Evolutionary conservation across 2,113 vertebrate genomes (phyloP).

Genomic region (Xyrauchen texanus): DNA sequence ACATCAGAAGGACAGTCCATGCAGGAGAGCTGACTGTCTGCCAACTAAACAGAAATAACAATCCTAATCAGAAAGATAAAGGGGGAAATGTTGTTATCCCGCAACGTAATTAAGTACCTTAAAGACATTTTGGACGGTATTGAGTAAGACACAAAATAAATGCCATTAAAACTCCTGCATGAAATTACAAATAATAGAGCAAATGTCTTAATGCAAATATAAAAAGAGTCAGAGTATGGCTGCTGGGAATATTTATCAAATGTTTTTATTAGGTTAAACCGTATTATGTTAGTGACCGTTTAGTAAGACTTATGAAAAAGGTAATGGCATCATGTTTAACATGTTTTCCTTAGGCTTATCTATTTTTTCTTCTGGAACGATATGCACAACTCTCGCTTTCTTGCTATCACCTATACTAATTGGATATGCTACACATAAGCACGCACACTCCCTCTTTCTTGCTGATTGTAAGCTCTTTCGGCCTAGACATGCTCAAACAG

Average conservation of each 20-base stretch:
- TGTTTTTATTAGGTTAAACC: constrained; percentile 26
- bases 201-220: background rate
- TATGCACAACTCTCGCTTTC: background rate
- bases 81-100: background rate
- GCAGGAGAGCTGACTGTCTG: constrained; percentile 10
- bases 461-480: background rate
- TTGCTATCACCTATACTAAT: background rate
- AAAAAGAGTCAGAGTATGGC: background rate
- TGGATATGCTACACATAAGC: background rate
- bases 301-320: background rate
- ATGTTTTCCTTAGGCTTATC: background rate
- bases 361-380: background rate
- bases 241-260: constrained; percentile 2
- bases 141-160: background rate
- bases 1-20: constrained; percentile 19
- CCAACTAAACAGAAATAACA: constrained; percentile 13
- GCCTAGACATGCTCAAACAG: background rate
- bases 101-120: background rate
- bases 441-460: background rate
- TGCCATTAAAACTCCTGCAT: background rate
- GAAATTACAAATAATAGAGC: background rate
- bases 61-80: background rate
- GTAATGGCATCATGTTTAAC: constrained; percentile 12
- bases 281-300: background rate
- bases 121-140: background rate